Percentiles rank a stretch among this genome's conserved stretches.
Evolutionary conservation across 2,888 invertebrate genomes (phyloP).

Genomic region (Chloroclysta siterata): DNA sequence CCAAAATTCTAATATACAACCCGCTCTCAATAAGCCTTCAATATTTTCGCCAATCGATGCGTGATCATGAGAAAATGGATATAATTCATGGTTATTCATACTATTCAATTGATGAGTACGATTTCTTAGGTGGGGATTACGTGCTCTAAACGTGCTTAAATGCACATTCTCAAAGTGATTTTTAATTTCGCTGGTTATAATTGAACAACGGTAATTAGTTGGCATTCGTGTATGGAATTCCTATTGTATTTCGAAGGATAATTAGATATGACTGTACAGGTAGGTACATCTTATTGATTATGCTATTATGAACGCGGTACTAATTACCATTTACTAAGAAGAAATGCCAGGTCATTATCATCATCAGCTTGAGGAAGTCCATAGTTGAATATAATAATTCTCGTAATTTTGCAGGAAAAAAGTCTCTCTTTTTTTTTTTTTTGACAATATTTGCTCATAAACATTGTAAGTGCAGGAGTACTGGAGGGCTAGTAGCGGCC

Average conservation of each 20-base stretch:
- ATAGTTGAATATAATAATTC: too few relatives aligned
- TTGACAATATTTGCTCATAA: too few relatives aligned
- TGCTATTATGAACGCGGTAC: too few relatives aligned
- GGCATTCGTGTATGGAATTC: neutral
- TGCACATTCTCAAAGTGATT: slow-evolving; percentile 2
- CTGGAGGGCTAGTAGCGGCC: too few relatives aligned
- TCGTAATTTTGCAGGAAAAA: too few relatives aligned
- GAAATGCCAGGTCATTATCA: too few relatives aligned
- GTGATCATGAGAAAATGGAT: neutral
- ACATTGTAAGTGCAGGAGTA: too few relatives aligned
- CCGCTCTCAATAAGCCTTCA: neutral
- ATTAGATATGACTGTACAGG: neutral
- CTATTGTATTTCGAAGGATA: neutral
- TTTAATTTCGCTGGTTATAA: neutral
- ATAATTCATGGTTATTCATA: neutral
- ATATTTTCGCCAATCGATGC: slow-evolving; percentile 5
- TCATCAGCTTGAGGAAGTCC: too few relatives aligned
- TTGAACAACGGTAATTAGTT: neutral
- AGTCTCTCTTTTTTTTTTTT: too few relatives aligned
- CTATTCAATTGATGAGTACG: neutral
- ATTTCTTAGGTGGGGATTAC: slow-evolving; percentile 6
- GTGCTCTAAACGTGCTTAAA: neutral
- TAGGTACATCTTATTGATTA: neutral
- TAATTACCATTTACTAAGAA: too few relatives aligned
- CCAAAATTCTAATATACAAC: slow-evolving; percentile 9